Base-by-base conservation (phyloP, 2,888 invertebrate species). In the Cotesia congregata region DNA sequence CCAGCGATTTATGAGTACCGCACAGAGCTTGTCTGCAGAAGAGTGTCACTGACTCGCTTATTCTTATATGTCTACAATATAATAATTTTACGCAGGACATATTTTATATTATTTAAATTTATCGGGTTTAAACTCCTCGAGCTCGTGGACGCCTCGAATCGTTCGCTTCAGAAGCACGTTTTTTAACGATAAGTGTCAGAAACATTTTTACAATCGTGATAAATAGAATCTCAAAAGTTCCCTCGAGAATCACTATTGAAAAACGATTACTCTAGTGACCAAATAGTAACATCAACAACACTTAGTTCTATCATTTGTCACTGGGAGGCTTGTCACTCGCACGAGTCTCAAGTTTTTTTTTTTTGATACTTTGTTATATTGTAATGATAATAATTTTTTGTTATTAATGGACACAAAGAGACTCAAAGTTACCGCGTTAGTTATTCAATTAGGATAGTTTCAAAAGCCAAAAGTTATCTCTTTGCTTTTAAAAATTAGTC, bases 221-320 rank as follows among this genome's bases (percentile, higher is more conserved):
- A 67, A 70, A 74, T 74, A 82, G 67, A 74, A 41, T n/a, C 38
- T 40, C 12, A 65, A 60, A 9, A 41, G 39, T 81, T 83, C 84
- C 84, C 84, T 85, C 85, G 85, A 85, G 12, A 50, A 89, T 89
- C 89, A 88, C 89, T 87, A 89, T 89, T 88, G 88, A 84, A 87
- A 89, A 88, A 86, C 87, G 88, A 89, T 88, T 88, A 88, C 85
- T 88, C 88, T 81, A 85, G 85, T 87, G 88, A 86, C 87, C 86
- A 80, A 76, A 82, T 78, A 78, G 80, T 77, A 67, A 76, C 50
- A 71, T 69, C 59, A 78, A 67, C 81, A 75, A 72, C 76, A 74
- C 81, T 80, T 74, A 50, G 69, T 81, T 80, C 83, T 85, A 82
- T 85, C 85, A 85, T 80, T 77, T 77, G 77, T 77, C 77, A 77